A percentile compares a stretch with the other conserved stretches of the same genome.
These are phyloP conservation scores for Trigoniulus corallinus DNA, from an alignment of 1,140 invertebrate species.

Conservation along the genomic window DNA sequence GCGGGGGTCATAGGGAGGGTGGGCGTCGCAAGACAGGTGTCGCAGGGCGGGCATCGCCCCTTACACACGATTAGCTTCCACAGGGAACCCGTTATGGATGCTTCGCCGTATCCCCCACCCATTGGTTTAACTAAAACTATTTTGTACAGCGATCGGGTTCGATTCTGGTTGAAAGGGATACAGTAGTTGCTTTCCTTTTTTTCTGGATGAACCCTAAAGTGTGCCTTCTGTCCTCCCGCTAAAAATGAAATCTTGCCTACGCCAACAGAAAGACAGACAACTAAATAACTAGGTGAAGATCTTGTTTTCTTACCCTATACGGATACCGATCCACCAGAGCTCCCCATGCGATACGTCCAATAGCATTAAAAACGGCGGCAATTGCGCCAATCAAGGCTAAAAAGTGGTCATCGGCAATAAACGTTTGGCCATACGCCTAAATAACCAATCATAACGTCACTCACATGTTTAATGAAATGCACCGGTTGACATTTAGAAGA, in stretches of 20 bases:
- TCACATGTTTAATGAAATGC: neutral
- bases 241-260: neutral
- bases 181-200: no score
- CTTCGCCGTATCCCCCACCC: no score
- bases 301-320: constrained; percentile 22
- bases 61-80: no score
- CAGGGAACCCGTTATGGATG: no score
- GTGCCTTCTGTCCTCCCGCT: neutral
- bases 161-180: no score
- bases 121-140: no score
- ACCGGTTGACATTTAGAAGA: neutral
- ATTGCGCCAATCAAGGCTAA: constrained; percentile 29
- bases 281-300: no score
- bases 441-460: neutral
- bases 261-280: neutral
- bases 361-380: constrained; percentile 31
- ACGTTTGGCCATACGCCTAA: constrained; percentile 28
- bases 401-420: constrained; percentile 30
- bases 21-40: no score
- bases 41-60: no score
- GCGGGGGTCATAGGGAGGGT: no score
- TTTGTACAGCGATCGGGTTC: no score
- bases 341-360: constrained; percentile 31
- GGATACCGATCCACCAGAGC: constrained; percentile 24
- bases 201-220: no score